These are phyloP conservation scores for Sinotaia quadrata DNA, from an alignment of 2,888 invertebrate genomes.

Conservation along the genomic window DNA sequence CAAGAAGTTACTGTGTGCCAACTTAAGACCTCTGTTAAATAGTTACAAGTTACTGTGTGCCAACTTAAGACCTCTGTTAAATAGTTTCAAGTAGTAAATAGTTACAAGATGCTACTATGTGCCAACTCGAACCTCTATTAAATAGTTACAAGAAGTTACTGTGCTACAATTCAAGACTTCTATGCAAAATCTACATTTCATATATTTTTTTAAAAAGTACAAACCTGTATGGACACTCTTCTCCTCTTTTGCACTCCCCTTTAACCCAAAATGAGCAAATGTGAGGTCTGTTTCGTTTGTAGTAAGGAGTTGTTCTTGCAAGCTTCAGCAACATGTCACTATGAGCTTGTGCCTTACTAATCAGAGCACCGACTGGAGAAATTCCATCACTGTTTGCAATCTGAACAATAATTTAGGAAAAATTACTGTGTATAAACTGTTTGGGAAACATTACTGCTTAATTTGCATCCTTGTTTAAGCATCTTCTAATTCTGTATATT, in stretches of 20 bases:
- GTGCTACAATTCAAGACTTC: background rate
- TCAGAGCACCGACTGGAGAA: conserved; percentile 72
- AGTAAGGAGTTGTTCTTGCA: conserved; percentile 93
- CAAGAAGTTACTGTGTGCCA: no score
- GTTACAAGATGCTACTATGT: no score
- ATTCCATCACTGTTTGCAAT: conserved; percentile 73
- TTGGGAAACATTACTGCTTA: background rate
- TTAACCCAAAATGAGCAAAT: conserved; percentile 99
- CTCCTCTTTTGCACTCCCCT: conserved; percentile 95
- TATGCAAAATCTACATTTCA: background rate
- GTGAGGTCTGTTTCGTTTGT: conserved; percentile 94
- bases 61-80: no score
- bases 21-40: no score
- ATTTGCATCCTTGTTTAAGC: no score
- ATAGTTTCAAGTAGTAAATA: no score
- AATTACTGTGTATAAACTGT: background rate
- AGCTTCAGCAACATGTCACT: conserved; percentile 88
- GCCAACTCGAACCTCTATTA: no score
- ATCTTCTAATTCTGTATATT: no score
- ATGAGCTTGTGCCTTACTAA: conserved; percentile 79
- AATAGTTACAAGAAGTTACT: no score
- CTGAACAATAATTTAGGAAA: conserved; percentile 43
- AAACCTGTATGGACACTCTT: conserved; percentile 90
- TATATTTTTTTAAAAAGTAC: background rate
- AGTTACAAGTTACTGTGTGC: no score